Base-by-base conservation (phyloP, 2,888 invertebrate genomes). In the Chesias legatella region DNA sequence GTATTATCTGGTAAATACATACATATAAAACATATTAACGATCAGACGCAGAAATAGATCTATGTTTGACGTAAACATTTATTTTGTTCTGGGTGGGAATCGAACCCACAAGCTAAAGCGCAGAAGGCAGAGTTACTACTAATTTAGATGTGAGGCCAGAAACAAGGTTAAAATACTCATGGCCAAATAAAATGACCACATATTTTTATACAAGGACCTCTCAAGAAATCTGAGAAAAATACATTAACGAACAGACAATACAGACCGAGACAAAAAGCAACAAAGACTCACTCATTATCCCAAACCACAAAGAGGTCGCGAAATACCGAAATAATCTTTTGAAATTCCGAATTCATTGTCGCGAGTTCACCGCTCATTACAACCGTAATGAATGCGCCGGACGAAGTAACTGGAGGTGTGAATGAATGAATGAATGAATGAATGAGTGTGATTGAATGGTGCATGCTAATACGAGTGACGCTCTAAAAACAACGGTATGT, bases 241-340 rank as follows among this genome's bases (percentile, higher is more conserved):
- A 56, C 52, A 52, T 48, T 35, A 33, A 43, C 43, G 5, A 17
- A 46, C 50, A 50, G 51, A 60, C 51, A 50, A 52, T 55, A 55
- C 31, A n/a, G 33, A 21, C 10, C 26, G 13, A 17, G 13, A 17
- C 13, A 1, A 23, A 10, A 29, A 38, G 11, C 33, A 49, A 45
- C 51, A 51, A 39, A 38, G 42, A 30, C 41, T 33, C 37, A 38
- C 47, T 51, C 47, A 47, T 47, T 47, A 47, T 42, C 47, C 42
- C 21, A 35, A 28, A 39, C 32, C 32, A 42, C 40, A 33, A 45
- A 41, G 37, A 40, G 49, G 54, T 54, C 51, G 50, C 45, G 51
- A 43, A 34, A 26, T 35, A 32, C 49, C 51, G 33, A 54, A 54
- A 54, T 48, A 42, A 48, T 49, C 48, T 48, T 51, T 39, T 34